Percentiles rank a stretch among this genome's conserved stretches.
Conservation (phyloP, 1,140 invertebrate genomes). For the Aphidius ervi region DNA sequence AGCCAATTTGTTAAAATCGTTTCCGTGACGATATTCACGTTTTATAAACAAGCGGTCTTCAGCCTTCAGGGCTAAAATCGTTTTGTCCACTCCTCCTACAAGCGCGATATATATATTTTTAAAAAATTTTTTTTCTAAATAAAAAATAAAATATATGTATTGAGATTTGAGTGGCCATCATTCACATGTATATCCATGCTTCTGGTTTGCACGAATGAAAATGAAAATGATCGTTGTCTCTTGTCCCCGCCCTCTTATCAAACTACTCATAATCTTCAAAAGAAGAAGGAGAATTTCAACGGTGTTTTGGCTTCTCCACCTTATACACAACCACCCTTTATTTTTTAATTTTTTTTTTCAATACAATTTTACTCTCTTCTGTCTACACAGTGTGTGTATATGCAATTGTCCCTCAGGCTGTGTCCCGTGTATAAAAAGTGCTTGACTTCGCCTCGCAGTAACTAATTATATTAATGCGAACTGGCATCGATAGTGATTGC, state of each 20-base stretch:
- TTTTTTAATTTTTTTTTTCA: neutral
- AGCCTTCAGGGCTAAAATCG: neutral
- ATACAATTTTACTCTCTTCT: neutral
- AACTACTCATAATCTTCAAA: constrained; percentile 31
- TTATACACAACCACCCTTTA: neutral
- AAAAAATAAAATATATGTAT: neutral
- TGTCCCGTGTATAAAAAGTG: constrained; percentile 25
- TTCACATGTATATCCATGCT: constrained; percentile 13
- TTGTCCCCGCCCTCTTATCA: constrained; percentile 20
- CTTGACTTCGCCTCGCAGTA: constrained; percentile 47
- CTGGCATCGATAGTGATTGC: constrained; percentile 48
- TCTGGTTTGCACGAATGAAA: constrained; percentile 30
- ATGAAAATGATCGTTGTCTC: constrained; percentile 37
- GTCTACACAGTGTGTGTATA: constrained; percentile 12
- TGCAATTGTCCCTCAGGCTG: constrained; percentile 18
- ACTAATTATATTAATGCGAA: constrained; percentile 56
- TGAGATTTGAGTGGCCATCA: constrained; percentile 6
- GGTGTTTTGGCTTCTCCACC: neutral
- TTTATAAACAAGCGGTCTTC: neutral
- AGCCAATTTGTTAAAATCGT: constrained; percentile 29
- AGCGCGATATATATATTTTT: constrained; percentile 9
- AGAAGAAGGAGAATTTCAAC: constrained; percentile 17
- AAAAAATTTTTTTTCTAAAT: neutral
- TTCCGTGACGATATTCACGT: constrained; percentile 18
- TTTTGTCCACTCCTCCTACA: neutral